Conservation (phyloP, 2,797 vertebrate genomes). For the Sparus aurata region DNA sequence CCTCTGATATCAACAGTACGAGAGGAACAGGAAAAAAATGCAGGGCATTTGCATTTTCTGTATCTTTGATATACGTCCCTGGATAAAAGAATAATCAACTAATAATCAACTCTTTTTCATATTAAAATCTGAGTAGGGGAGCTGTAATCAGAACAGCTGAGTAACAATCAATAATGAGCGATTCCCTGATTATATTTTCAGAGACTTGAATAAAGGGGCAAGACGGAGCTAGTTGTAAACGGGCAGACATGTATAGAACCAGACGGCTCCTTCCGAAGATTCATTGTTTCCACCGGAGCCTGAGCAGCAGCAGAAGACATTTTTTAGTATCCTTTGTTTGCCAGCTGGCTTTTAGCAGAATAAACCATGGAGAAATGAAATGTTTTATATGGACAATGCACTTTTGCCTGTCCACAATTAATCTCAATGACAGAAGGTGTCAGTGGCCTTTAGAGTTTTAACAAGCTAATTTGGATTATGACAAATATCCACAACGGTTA, state of each 20-base stretch:
- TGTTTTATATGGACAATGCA: background rate
- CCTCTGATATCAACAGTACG: slow-evolving; percentile 16
- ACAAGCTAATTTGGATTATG: slow-evolving; percentile 1
- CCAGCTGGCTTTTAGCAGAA: slow-evolving; percentile 8
- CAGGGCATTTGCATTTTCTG: slow-evolving; percentile 16
- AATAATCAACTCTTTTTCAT: slow-evolving; percentile 21
- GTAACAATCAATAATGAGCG: slow-evolving; percentile 9
- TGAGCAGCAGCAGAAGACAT: slow-evolving; percentile 3
- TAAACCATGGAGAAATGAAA: background rate
- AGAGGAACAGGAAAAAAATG: slow-evolving; percentile 12
- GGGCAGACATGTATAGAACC: background rate
- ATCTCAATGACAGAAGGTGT: background rate
- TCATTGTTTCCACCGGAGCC: background rate
- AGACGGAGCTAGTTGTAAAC: background rate
- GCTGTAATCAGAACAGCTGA: slow-evolving; percentile 21
- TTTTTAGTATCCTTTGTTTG: slow-evolving; percentile 10
- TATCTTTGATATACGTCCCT: slow-evolving; percentile 9
- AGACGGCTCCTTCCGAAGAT: background rate
- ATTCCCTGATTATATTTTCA: slow-evolving; percentile 30
- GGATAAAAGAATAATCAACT: slow-evolving; percentile 25
- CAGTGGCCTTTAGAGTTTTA: slow-evolving; percentile 13
- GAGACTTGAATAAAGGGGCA: slow-evolving; percentile 22
- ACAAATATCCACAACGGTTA: background rate
- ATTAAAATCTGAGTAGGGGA: background rate
- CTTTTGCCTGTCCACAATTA: slow-evolving; percentile 10